phyloP scores from a whole-genome alignment of 2,113 vertebrate genomes.

The Calyptommatus sinebrachiatus region DNA sequence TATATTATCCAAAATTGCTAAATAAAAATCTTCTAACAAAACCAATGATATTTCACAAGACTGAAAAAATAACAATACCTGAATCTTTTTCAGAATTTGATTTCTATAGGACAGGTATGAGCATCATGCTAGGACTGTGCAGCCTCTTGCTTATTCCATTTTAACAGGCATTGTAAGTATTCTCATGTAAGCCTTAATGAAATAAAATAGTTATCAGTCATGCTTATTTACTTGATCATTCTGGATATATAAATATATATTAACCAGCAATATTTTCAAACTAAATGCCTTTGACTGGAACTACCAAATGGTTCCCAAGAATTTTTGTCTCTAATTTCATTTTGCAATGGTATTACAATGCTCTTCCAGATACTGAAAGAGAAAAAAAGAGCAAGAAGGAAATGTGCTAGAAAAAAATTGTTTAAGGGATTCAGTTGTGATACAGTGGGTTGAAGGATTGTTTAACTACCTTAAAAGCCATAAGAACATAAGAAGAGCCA shows the following conservation, averaged over 20 bases:
- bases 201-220: background rate
- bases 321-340: slow-evolving; percentile 1
- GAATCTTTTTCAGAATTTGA: background rate
- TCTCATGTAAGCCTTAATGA: background rate
- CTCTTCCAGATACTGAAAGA: background rate
- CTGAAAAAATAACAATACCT: background rate
- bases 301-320: background rate
- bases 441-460: slow-evolving; percentile 28
- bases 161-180: background rate
- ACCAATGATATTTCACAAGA: background rate
- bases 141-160: background rate
- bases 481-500: no score
- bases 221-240: background rate
- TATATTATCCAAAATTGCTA: background rate
- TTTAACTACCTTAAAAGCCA: background rate
- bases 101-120: background rate
- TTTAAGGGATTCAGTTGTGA: slow-evolving; percentile 3
- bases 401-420: slow-evolving; percentile 13
- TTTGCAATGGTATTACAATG: background rate
- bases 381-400: background rate
- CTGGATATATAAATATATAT: background rate
- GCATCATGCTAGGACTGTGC: background rate
- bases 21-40: background rate
- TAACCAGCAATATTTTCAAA: background rate
- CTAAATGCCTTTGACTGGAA: background rate